Evolutionary conservation across 1,140 invertebrate genomes (phyloP).

Genomic region (Diachasma alloeum): DNA sequence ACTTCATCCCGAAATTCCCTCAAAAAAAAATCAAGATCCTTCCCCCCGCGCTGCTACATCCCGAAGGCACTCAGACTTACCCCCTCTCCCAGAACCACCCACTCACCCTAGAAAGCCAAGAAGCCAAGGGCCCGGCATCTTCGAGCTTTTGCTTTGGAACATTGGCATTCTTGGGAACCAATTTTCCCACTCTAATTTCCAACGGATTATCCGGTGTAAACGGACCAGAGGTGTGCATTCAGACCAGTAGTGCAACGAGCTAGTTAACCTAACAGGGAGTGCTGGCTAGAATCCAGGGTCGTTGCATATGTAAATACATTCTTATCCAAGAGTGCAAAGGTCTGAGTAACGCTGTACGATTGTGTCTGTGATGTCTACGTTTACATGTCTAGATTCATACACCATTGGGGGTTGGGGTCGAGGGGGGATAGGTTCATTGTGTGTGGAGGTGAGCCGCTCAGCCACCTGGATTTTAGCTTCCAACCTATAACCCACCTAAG

Average conservation of each 20-base stretch:
- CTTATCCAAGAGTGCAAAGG: slow-evolving; percentile 31
- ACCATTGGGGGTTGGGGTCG: background rate
- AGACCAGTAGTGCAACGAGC: slow-evolving; percentile 35
- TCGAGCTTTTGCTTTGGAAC: background rate
- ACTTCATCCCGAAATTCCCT: too few relatives aligned
- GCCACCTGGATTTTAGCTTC: background rate
- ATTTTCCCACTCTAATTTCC: slow-evolving; percentile 52
- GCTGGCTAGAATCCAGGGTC: slow-evolving; percentile 48
- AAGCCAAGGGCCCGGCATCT: too few relatives aligned
- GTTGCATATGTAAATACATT: slow-evolving; percentile 51
- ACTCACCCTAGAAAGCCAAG: too few relatives aligned
- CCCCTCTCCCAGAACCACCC: too few relatives aligned
- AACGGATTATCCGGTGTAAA: slow-evolving; percentile 44
- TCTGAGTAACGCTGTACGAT: background rate
- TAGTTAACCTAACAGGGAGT: slow-evolving; percentile 52
- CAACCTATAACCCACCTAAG: background rate
- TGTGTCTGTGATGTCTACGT: background rate
- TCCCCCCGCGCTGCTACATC: too few relatives aligned
- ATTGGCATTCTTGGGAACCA: slow-evolving; percentile 28
- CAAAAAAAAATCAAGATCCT: too few relatives aligned
- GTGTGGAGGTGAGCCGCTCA: background rate
- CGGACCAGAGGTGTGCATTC: background rate
- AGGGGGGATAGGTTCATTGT: background rate
- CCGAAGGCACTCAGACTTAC: too few relatives aligned
- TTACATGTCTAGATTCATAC: background rate